Base-by-base conservation (phyloP, 2,797 vertebrate species). In the Esox masquinongy region DNA sequence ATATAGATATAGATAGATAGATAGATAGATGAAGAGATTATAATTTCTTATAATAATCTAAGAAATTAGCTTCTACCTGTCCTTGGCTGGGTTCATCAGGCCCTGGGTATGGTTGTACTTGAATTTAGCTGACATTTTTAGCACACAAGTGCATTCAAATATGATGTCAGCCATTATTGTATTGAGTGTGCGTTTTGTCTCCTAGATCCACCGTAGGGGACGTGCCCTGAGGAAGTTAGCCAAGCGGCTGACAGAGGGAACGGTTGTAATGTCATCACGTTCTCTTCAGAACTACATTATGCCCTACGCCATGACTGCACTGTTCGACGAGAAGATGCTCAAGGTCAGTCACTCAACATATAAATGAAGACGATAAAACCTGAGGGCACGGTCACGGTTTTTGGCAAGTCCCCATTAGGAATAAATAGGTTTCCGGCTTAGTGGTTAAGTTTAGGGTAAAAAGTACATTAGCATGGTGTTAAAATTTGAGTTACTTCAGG, bases 231-330 rank as follows among this genome's bases (percentile, higher is more conserved):
- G 95, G 87, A 98, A 93, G 89, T 76, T 99, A 74, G 96, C 97
- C 72, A 98, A 96, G 84, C 96, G 97, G 66, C 93, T 99, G 74
- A 93, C 79, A 0, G 97, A 99, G 77, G 94, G 95, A 77, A 94
- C 89, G 1, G 85, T 96, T 75, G 68, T 88, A 66, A 89, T 99
- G 74, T 95, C 95, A 0, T 94, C 96, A 0, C 97, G 94, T 14
- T 95, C 96, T 2, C 93, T 99, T n/a, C 96, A 99, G 91, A 97
- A 95, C 82, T 99, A 96, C 86, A 94, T 99, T 85, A 97, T 99
- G 96, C 98, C 98, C 9, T 99, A 97, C 53, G 97, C 98, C 82
- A 95, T 95, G 86, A 95, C 94, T 0, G 92, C 95, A 6, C 81
- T 99, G 85, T 93, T 96, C 66, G 95, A 95, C 77, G 96, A 98